phyloP scores from a whole-genome alignment of 2,888 invertebrate genomes.

The Epirrhoe alternata region DNA sequence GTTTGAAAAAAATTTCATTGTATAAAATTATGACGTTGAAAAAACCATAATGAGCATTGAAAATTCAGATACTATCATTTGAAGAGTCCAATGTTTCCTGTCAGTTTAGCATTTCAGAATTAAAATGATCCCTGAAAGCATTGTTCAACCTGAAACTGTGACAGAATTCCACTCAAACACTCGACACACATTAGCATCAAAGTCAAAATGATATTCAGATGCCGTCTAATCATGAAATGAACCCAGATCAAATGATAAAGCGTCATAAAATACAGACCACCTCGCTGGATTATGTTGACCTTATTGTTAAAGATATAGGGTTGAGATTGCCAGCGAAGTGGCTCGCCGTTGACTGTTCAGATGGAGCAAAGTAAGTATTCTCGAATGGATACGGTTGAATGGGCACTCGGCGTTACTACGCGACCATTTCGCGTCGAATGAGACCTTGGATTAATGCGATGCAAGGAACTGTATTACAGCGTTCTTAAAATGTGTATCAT shows the following conservation, averaged over 20 bases:
- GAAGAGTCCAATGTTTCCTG: background rate
- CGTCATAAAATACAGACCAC: slow-evolving; percentile 30
- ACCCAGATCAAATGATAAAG: slow-evolving; percentile 38
- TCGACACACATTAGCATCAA: slow-evolving; percentile 32
- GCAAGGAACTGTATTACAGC: slow-evolving; percentile 35
- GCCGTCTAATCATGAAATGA: slow-evolving; percentile 36
- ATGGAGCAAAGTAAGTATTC: slow-evolving; percentile 66
- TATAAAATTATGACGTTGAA: background rate
- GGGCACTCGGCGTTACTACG: slow-evolving; percentile 61
- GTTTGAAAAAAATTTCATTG: no score
- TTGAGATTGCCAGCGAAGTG: slow-evolving; percentile 11
- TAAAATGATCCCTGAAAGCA: slow-evolving; percentile 20
- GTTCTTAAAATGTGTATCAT: background rate
- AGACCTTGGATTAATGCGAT: slow-evolving; percentile 51
- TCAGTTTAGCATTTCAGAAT: slow-evolving; percentile 14
- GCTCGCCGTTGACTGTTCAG: slow-evolving; percentile 44
- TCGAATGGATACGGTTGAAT: slow-evolving; percentile 62
- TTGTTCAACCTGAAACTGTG: slow-evolving; percentile 20
- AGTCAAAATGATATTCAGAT: slow-evolving; percentile 35
- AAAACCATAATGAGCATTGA: background rate
- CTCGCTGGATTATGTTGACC: slow-evolving; percentile 1
- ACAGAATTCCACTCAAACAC: slow-evolving; percentile 25
- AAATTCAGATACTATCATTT: background rate
- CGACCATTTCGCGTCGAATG: slow-evolving; percentile 54
- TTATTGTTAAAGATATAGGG: slow-evolving; percentile 20